Evolutionary conservation across 1,140 invertebrate species (phyloP).

Genomic region (Brachionus calyciflorus): DNA sequence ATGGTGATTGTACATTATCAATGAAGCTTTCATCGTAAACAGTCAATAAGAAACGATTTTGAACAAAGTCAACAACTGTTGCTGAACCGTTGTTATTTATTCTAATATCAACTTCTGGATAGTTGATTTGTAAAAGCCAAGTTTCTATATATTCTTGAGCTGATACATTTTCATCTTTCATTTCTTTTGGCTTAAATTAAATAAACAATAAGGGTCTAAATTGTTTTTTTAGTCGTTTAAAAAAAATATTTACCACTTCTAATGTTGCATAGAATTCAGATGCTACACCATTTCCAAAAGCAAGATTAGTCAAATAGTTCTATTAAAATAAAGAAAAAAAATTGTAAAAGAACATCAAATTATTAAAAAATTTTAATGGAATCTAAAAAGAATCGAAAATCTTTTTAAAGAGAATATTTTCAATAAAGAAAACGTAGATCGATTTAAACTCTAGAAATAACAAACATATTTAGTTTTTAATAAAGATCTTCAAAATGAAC

Average conservation of each 20-base stretch:
- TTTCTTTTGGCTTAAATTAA: slow-evolving; percentile 16
- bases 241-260: neutral
- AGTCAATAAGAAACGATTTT: neutral
- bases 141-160: slow-evolving; percentile 36
- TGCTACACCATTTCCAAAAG: neutral
- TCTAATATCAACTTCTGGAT: slow-evolving; percentile 32
- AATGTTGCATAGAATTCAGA: slow-evolving; percentile 36
- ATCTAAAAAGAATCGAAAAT: too few relatives aligned
- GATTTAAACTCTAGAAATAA: too few relatives aligned
- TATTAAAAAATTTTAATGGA: too few relatives aligned
- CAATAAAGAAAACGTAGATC: too few relatives aligned
- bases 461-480: too few relatives aligned
- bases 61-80: neutral
- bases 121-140: slow-evolving; percentile 41
- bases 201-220: too few relatives aligned
- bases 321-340: too few relatives aligned
- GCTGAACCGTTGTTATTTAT: neutral
- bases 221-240: too few relatives aligned
- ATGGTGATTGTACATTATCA: slow-evolving; percentile 16
- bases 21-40: slow-evolving; percentile 25
- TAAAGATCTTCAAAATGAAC: too few relatives aligned
- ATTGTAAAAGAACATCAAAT: too few relatives aligned
- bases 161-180: neutral
- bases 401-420: too few relatives aligned
- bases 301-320: slow-evolving; percentile 8